Percentiles rank a stretch among this genome's conserved stretches.
Evolutionary conservation across 2,797 vertebrate genomes (phyloP).

Genomic region (Alca torda): DNA sequence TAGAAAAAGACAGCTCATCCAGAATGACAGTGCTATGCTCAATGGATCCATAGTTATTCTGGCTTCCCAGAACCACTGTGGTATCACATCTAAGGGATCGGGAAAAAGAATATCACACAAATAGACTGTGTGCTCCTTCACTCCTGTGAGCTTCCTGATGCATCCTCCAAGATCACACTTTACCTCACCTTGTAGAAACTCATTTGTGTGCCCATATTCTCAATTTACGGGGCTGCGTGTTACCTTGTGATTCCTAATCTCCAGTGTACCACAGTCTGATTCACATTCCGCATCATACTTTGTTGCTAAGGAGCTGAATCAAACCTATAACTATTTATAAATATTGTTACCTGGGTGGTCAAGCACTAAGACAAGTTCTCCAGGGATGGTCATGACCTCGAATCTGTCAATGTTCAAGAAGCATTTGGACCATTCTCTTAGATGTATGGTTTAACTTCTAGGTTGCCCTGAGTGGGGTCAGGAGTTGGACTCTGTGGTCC

Average conservation of each 20-base stretch:
- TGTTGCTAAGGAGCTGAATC: not conserved
- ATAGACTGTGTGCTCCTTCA: not conserved
- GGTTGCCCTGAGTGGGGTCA: not conserved
- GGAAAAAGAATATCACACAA: not conserved
- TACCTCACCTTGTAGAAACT: not conserved
- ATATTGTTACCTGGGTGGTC: not conserved
- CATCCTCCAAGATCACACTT: accelerated
- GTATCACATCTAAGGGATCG: not conserved
- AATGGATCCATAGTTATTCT: not conserved
- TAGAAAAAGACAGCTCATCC: not conserved
- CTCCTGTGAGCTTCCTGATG: not conserved
- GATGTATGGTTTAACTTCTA: not conserved
- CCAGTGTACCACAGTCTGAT: not conserved
- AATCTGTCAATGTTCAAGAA: not conserved
- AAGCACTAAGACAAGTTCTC: not conserved
- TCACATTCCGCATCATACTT: not conserved
- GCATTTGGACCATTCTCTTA: not conserved
- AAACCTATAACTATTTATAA: not conserved
- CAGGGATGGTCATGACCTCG: not conserved
- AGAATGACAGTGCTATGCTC: not conserved
- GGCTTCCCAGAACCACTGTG: not conserved
- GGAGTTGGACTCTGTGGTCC: not conserved
- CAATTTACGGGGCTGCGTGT: not conserved
- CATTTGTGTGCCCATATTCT: not conserved
- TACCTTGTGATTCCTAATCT: not conserved